Base-by-base conservation (phyloP, 2,888 invertebrate species). In the Molanna angustata region DNA sequence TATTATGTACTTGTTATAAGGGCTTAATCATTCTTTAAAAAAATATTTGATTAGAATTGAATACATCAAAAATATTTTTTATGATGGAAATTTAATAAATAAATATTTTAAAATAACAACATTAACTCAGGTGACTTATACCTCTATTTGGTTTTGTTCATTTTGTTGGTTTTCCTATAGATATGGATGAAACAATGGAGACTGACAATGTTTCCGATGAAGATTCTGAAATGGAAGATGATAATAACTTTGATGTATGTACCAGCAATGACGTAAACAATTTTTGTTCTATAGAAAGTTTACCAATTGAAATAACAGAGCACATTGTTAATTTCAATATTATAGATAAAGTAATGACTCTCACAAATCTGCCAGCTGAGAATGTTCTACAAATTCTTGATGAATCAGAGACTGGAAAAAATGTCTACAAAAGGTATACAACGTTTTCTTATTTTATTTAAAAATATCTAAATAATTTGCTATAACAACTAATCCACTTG, bases 221-320 rank as follows among this genome's bases (percentile, higher is more conserved):
- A n/a, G 63, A 71, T 49, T 78, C 72, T 41, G 78, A 73, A 56
- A 67, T 61, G 43, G 69, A 69, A 52, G 72, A 73, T 46, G 67
- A 67, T 39, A n/a, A n/a, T n/a, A 67, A 64, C 52, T 71, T 70
- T 17, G 61, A 55, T 37, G 62, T 62, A 20, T 65, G 66, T 19
- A 16, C 27, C 13, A 37, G 11, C n/a, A 63, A 70, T 33, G 70
- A 67, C 40, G 52, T 58, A 11, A 60, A 60, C 44, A 65, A 68
- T 42, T 59, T 69, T 11, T 64, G 68, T 31, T 67, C 72, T 49
- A 73, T 72, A 56, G 80, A 80, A 37, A 79, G 73, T 61, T 61
- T 84, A 20, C 76, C 81, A 1, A 63, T 79, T 22, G 79, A 83
- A 63, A 67, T 86, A 2, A 67, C 82, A 53, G 82, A 85, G 69